A percentile compares a stretch with the other conserved stretches of the same genome.
Conservation (phyloP, 2,888 invertebrate species). For the Phytoseiulus persimilis region DNA sequence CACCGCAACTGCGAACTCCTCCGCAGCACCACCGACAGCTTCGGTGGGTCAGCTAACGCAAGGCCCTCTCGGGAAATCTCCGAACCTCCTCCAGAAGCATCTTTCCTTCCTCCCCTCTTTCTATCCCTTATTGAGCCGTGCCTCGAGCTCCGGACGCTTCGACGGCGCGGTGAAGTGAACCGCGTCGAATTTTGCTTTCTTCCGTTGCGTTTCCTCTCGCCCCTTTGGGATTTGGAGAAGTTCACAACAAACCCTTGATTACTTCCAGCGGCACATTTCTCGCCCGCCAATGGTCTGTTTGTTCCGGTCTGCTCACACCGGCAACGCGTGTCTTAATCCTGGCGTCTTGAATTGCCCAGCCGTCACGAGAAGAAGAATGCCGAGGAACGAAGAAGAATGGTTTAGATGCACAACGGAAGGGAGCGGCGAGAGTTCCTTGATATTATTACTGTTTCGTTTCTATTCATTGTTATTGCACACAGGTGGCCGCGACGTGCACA, state of each 20-base stretch:
- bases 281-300: background rate
- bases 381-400: no score
- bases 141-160: background rate
- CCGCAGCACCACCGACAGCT: background rate
- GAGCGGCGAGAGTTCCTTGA: no score
- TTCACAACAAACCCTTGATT: slow-evolving; percentile 5
- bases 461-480: no score
- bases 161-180: background rate
- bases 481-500: no score
- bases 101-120: background rate
- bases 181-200: background rate
- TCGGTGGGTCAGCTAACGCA: background rate
- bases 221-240: background rate
- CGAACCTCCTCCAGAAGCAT: background rate
- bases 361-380: no score
- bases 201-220: background rate
- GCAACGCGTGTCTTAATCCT: background rate
- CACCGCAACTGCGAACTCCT: background rate
- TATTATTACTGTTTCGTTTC: no score
- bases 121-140: background rate
- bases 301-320: background rate
- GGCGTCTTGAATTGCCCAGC: background rate
- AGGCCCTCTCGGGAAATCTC: background rate
- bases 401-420: no score
- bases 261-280: background rate